Conservation (phyloP, 2,888 invertebrate genomes). For the Heliconius ethilla region DNA sequence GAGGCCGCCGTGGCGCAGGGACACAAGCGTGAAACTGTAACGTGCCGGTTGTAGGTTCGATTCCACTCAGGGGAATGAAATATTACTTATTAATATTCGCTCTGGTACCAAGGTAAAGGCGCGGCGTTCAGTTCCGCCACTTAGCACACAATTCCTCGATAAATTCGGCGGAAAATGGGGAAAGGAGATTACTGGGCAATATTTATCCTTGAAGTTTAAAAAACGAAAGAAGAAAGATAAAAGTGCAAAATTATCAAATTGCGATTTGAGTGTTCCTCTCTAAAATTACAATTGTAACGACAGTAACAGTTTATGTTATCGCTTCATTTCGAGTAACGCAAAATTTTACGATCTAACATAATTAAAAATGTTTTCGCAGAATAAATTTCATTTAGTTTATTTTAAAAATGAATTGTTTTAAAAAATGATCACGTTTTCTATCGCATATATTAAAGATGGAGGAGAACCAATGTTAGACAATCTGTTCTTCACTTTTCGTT, state of each 20-base stretch:
- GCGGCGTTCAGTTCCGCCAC: background rate
- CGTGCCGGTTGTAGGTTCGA: no score
- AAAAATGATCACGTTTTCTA: background rate
- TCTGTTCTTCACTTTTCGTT: background rate
- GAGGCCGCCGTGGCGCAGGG: no score
- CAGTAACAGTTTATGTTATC: conserved; percentile 19
- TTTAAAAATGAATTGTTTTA: background rate
- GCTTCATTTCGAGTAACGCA: conserved; percentile 24
- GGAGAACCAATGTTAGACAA: no score
- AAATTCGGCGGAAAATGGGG: background rate
- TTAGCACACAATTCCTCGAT: background rate
- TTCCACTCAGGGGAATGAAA: no score
- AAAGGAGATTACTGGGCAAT: no score
- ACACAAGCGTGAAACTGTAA: no score
- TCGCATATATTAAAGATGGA: background rate
- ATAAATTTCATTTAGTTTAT: conserved; percentile 2
- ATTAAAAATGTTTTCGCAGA: conserved; percentile 9
- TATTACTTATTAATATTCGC: no score
- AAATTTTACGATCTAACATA: conserved; percentile 21
- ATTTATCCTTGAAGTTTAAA: no score
- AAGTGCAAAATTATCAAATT: background rate
- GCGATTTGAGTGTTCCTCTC: no score
- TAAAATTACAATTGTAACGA: conserved; percentile 20
- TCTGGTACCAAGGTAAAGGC: background rate
- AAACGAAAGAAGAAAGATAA: background rate